Evolutionary conservation across 1,140 invertebrate genomes (phyloP), one percentile per base, ranked within the genome.

Genomic region (Acyrthosiphon pisum): DNA sequence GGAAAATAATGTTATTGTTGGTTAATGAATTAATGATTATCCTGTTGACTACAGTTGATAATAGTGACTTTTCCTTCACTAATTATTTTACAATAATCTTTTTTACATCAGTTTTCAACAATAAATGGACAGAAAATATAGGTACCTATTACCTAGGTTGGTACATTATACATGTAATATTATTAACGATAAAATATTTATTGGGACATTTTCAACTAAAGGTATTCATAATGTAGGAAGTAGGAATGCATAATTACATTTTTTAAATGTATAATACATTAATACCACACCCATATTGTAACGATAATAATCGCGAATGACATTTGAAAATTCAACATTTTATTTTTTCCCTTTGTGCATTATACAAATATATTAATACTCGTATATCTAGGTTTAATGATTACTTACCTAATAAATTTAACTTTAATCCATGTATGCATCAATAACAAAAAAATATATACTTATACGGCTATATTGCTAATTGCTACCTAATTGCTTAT

Each of bases 251-350:
- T 76, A 35, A 76, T n/a, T 76, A n/a, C 14, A n/a, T 76, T n/a
- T 18, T 76, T 76, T n/a, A 76, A n/a, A 76, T 76, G 30, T n/a
- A n/a, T 76, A 76, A 76, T 30, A 30, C 30, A 50, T 30, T 60
- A 60, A 60, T 76, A 68, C 60, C 60, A 76, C 60, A 76, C 60
- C 60, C 60, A 76, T 76, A 76, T 76, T n/a, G 60, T 76, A n/a
- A 76, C 60, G 60, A 76, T 76, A 18, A 18, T 18, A 76, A 14
- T 18, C n/a, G 14, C 60, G 18, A 76, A 76, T 18, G 30, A 76
- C 6, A 18, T 76, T 76, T 76, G 2, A 76, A 76, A 76, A 76
- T 76, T 30, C n/a, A 76, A 76, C n/a, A n/a, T 76, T 76, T 76
- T 76, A 76, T 30, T 6, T n/a, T n/a, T 76, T 18, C 14, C 1